A percentile compares a stretch with the other conserved stretches of the same genome.
phyloP scores from a whole-genome alignment of 2,113 vertebrate genomes.

The Clinocottus analis region DNA sequence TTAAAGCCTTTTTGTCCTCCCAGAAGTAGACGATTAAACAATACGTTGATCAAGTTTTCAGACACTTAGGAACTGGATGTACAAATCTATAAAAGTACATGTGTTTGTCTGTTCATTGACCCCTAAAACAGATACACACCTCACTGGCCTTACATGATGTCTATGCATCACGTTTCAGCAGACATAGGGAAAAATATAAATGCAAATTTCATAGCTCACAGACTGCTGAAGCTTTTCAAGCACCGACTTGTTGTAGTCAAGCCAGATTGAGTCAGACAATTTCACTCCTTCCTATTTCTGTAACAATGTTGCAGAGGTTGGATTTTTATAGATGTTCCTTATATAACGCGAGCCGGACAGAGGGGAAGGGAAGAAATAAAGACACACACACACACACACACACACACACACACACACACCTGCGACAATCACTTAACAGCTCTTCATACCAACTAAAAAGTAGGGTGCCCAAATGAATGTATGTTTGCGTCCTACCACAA shows the following conservation, averaged over 20 bases:
- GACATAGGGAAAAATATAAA: slow-evolving; percentile 71
- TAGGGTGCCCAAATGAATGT: slow-evolving; percentile 9
- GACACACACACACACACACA: slow-evolving; percentile 56
- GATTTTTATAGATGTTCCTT: slow-evolving; percentile 43
- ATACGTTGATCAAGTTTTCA: background rate
- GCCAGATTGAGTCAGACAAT: slow-evolving; percentile 11
- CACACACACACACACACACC: slow-evolving; percentile 57
- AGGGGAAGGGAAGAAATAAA: background rate
- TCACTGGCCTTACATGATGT: slow-evolving; percentile 28
- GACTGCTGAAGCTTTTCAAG: slow-evolving; percentile 44
- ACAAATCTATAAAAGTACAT: slow-evolving; percentile 57
- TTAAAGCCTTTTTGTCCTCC: background rate
- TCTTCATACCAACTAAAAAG: slow-evolving; percentile 2
- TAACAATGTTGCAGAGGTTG: slow-evolving; percentile 52
- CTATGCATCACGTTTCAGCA: slow-evolving; percentile 35
- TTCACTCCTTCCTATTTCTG: slow-evolving; percentile 34
- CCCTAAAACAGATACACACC: slow-evolving; percentile 57
- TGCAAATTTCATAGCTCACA: slow-evolving; percentile 70
- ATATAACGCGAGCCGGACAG: slow-evolving; percentile 1
- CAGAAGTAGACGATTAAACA: slow-evolving; percentile 13
- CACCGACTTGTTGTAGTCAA: slow-evolving; percentile 21
- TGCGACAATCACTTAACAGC: slow-evolving; percentile 34
- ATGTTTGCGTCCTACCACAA: slow-evolving; percentile 8
- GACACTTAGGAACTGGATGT: slow-evolving; percentile 11
- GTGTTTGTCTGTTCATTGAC: slow-evolving; percentile 60